Conservation (phyloP, 2,888 invertebrate genomes). For the Anthoptus insignis region DNA sequence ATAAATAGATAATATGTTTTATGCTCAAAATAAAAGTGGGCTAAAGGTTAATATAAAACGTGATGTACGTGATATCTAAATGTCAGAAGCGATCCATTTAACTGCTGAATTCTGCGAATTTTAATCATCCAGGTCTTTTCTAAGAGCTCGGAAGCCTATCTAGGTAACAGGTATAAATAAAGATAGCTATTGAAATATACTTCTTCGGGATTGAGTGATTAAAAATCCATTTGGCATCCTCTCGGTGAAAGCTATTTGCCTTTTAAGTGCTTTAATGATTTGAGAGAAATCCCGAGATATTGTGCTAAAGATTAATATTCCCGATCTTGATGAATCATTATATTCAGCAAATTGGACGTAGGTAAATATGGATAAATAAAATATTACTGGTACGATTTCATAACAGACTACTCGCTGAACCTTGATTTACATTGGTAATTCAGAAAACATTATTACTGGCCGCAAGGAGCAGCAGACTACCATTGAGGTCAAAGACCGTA, state of each 20-base stretch:
- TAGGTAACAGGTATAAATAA: constrained; percentile 13
- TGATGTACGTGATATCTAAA: too few species aligned
- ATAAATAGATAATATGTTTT: too few species aligned
- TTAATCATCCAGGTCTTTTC: not conserved
- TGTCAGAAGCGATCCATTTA: too few species aligned
- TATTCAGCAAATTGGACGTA: constrained; percentile 49
- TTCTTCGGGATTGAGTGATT: constrained; percentile 52
- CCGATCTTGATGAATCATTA: constrained; percentile 63
- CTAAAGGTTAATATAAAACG: too few species aligned
- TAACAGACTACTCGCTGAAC: too few species aligned
- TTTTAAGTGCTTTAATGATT: constrained; percentile 79
- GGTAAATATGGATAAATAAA: constrained; percentile 29
- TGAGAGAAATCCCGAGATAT: constrained; percentile 60
- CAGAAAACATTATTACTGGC: too few species aligned
- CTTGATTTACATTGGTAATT: too few species aligned
- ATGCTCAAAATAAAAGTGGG: too few species aligned
- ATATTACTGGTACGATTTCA: constrained; percentile 18
- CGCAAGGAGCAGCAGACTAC: too few species aligned
- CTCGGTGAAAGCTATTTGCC: constrained; percentile 68
- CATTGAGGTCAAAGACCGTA: too few species aligned
- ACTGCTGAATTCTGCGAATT: not conserved
- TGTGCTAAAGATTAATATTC: constrained; percentile 58
- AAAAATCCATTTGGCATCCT: constrained; percentile 71
- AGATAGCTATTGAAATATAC: constrained; percentile 6
- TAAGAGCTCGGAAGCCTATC: not conserved